These are phyloP conservation scores for Natator depressus DNA, from an alignment of 2,113 vertebrate genomes.

Conservation along the genomic window DNA sequence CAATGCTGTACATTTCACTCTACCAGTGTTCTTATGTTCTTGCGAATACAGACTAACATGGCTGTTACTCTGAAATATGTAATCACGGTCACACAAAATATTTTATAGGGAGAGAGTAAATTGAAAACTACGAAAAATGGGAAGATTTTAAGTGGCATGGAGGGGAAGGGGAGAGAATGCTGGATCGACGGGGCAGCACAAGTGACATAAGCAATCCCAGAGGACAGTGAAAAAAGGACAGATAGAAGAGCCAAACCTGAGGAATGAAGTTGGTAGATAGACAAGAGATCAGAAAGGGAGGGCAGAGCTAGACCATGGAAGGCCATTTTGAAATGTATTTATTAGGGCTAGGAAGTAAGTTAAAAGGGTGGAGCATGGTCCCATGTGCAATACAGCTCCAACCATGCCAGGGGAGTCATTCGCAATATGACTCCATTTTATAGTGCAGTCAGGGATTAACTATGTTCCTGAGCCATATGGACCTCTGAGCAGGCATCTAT, in stretches of 20 bases:
- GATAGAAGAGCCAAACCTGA: not conserved
- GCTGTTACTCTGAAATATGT: no score
- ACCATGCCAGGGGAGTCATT: not conserved
- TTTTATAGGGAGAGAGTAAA: not conserved
- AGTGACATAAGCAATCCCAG: slow-evolving; percentile 3
- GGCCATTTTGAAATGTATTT: not conserved
- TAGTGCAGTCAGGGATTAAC: not conserved
- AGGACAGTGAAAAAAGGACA: not conserved
- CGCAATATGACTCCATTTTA: not conserved
- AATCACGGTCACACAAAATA: not conserved
- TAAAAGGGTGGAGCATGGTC: rapidly evolving
- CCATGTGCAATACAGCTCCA: rapidly evolving
- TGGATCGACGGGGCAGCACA: not conserved
- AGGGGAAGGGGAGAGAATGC: not conserved
- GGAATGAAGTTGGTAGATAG: not conserved
- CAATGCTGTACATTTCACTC: not conserved
- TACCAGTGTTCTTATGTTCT: not conserved
- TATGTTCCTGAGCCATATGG: not conserved
- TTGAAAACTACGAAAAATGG: not conserved
- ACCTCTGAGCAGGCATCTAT: not conserved
- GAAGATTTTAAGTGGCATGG: not conserved
- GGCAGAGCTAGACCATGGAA: not conserved
- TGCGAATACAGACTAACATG: no score
- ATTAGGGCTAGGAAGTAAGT: not conserved
- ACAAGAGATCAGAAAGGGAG: not conserved